phyloP scores from a whole-genome alignment of 2,888 invertebrate species.

The Monopis laevigella region DNA sequence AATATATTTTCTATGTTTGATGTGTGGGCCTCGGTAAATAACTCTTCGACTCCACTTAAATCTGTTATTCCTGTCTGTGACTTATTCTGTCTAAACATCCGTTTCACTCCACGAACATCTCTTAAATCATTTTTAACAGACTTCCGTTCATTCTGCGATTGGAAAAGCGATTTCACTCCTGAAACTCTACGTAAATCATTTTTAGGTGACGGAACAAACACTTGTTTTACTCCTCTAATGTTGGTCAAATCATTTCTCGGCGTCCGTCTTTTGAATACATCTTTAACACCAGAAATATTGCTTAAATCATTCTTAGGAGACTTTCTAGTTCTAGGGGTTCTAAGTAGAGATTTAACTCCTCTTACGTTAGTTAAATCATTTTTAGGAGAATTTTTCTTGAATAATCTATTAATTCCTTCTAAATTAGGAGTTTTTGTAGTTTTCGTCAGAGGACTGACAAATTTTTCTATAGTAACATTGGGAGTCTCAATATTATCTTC shows the following conservation, averaged over 20 bases:
- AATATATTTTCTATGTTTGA: conserved; percentile 29
- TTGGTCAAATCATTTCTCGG: conserved; percentile 43
- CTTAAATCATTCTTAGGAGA: conserved; percentile 34
- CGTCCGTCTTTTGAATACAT: conserved; percentile 27
- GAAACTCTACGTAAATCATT: conserved; percentile 32
- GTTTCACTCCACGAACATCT: conserved; percentile 41
- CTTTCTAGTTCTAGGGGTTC: conserved; percentile 31
- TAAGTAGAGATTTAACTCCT: conserved; percentile 30
- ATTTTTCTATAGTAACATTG: conserved; percentile 25
- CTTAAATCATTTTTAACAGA: conserved; percentile 41
- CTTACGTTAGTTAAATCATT: conserved; percentile 35
- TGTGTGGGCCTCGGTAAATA: conserved; percentile 31
- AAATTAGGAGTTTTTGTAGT: conserved; percentile 33
- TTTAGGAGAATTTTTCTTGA: conserved; percentile 29
- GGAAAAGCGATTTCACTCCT: conserved; percentile 30
- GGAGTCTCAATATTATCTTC: conserved; percentile 31
- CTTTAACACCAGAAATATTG: conserved; percentile 31
- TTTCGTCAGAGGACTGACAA: conserved; percentile 41
- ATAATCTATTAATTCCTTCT: conserved; percentile 34
- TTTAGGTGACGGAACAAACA: conserved; percentile 32
- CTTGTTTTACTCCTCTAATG: conserved; percentile 39
- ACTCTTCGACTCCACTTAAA: conserved; percentile 43
- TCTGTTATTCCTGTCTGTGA: conserved; percentile 25
- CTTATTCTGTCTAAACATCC: conserved; percentile 27
- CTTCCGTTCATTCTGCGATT: conserved; percentile 19